Percentiles rank a stretch among this genome's conserved stretches.
phyloP scores from a whole-genome alignment of 2,888 invertebrate genomes.

The Agrenia bidenticulata region DNA sequence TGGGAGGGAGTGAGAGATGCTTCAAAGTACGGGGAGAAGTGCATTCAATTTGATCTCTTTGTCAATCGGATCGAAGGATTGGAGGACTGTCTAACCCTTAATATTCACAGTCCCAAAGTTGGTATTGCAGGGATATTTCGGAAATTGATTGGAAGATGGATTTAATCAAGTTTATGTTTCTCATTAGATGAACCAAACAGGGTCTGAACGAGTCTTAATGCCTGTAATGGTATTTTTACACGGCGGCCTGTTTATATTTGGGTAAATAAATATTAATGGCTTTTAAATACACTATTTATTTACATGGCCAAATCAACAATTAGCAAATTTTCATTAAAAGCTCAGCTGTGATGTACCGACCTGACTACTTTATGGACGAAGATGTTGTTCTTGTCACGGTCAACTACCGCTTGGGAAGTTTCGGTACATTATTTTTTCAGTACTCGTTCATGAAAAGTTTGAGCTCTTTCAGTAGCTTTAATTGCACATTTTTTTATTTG shows the following conservation, averaged over 20 bases:
- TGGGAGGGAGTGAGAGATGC: constrained; percentile 32
- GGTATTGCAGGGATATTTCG: no score
- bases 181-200: no score
- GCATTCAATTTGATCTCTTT: constrained; percentile 36
- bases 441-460: no score
- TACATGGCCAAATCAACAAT: no score
- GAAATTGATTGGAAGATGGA: no score
- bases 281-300: no score
- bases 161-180: no score
- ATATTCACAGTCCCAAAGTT: constrained; percentile 15
- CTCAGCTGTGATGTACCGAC: constrained; percentile 20
- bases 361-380: constrained; percentile 35
- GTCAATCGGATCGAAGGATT: constrained; percentile 25
- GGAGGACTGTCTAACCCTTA: constrained; percentile 34
- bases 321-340: no score
- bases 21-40: constrained; percentile 22
- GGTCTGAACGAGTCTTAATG: constrained; percentile 2
- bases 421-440: neutral
- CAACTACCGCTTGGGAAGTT: constrained; percentile 16
- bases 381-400: constrained; percentile 34
- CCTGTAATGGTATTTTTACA: constrained; percentile 33
- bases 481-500: no score
- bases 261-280: neutral
- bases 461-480: no score
- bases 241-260: constrained; percentile 29